Percentiles rank a stretch among this genome's conserved stretches.
These are phyloP conservation scores for Heteromurus nitidus DNA, from an alignment of 2,888 invertebrate species.

Conservation along the genomic window DNA sequence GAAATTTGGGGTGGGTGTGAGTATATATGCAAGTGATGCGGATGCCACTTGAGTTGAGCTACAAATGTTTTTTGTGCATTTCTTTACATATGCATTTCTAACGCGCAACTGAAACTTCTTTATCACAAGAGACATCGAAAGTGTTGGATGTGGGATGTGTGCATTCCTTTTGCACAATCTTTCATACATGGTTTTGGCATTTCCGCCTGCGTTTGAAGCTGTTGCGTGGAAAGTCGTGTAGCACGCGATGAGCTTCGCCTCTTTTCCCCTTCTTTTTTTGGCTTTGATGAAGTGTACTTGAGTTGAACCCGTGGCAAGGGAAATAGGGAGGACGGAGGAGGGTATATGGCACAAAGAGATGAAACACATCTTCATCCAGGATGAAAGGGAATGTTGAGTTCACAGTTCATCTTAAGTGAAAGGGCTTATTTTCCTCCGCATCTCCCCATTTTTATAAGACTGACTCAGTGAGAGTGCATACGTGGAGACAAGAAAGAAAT, in stretches of 20 bases:
- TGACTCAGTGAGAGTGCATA: slow-evolving; percentile 3
- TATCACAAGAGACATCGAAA: too few relatives aligned
- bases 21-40: too few relatives aligned
- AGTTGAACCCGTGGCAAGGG: background rate
- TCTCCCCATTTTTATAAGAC: background rate
- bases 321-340: background rate
- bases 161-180: background rate
- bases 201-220: slow-evolving; percentile 47
- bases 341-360: background rate
- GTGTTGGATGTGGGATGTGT: too few relatives aligned
- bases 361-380: too few relatives aligned
- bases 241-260: too few relatives aligned
- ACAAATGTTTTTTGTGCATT: too few relatives aligned
- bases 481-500: slow-evolving; percentile 14
- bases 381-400: background rate
- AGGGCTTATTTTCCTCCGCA: slow-evolving; percentile 21
- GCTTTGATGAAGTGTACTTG: slow-evolving; percentile 58
- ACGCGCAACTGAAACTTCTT: too few relatives aligned
- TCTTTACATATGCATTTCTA: too few relatives aligned
- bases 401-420: slow-evolving; percentile 13
- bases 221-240: slow-evolving; percentile 47
- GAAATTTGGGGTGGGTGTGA: too few relatives aligned
- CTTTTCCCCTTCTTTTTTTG: slow-evolving; percentile 14
- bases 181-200: slow-evolving; percentile 13
- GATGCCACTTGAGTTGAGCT: too few relatives aligned